Evolutionary conservation across 2,888 invertebrate genomes (phyloP).

Genomic region (Drosophila paramelanica): DNA sequence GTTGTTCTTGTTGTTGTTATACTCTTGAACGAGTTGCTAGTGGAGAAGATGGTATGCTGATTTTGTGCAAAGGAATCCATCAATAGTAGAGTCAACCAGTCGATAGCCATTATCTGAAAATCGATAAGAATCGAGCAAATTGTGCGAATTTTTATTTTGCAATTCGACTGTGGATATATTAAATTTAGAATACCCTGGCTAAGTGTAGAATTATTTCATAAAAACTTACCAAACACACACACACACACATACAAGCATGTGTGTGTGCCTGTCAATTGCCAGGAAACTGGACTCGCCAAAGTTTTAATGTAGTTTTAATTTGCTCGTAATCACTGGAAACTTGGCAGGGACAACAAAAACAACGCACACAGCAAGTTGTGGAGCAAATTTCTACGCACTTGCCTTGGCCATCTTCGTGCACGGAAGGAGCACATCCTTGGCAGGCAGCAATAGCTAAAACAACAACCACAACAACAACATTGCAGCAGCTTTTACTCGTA

Average conservation of each 20-base stretch:
- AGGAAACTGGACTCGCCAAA: constrained; percentile 61
- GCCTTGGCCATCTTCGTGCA: not conserved
- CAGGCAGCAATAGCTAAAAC: constrained; percentile 25
- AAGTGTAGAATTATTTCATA: not conserved
- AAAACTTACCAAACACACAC: not conserved
- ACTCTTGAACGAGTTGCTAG: too few relatives aligned
- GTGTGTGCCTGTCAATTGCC: constrained; percentile 62
- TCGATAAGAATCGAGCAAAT: too few relatives aligned
- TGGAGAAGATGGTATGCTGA: too few relatives aligned
- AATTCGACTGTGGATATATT: too few relatives aligned
- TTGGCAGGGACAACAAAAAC: constrained; percentile 44
- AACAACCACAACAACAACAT: constrained; percentile 9
- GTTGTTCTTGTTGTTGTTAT: too few relatives aligned
- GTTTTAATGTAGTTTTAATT: constrained; percentile 81
- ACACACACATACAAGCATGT: not conserved
- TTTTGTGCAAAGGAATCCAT: too few relatives aligned
- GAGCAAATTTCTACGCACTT: constrained; percentile 56
- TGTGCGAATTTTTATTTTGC: too few relatives aligned
- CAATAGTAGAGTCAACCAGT: too few relatives aligned
- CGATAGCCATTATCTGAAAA: too few relatives aligned
- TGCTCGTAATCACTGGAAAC: constrained; percentile 74
- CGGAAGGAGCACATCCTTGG: too few relatives aligned
- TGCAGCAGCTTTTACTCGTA: constrained; percentile 65
- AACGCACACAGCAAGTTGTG: constrained; percentile 30
- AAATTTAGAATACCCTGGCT: not conserved